These are phyloP conservation scores for Ornithoptera alexandrae DNA, from an alignment of 2,888 invertebrate genomes.

Conservation along the genomic window DNA sequence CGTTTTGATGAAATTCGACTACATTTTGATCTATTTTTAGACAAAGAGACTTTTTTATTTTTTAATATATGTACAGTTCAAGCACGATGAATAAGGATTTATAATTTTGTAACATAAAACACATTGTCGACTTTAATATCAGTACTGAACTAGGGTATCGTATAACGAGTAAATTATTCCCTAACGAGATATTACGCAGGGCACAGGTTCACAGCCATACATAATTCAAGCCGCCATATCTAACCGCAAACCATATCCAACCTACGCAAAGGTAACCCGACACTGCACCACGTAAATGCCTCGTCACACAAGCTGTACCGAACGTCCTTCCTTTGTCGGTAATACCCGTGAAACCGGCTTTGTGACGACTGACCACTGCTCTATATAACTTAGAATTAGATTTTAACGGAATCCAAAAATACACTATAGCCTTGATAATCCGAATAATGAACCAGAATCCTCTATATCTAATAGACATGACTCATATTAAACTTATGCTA, in stretches of 20 bases:
- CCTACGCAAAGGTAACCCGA: conserved; percentile 40
- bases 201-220: conserved; percentile 16
- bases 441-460: neutral
- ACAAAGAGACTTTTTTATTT: neutral
- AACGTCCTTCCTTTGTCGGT: conserved; percentile 42
- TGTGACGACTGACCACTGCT: conserved; percentile 31
- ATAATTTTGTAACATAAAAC: neutral
- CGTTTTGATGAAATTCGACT: neutral
- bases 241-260: conserved; percentile 16
- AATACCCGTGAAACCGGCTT: conserved; percentile 47
- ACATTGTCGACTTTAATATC: neutral
- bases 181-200: neutral
- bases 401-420: neutral
- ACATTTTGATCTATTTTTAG: conserved; percentile 8
- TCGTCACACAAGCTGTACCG: conserved; percentile 35
- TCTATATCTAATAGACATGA: neutral
- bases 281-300: conserved; percentile 38
- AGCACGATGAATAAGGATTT: too few species aligned
- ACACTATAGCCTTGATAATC: neutral
- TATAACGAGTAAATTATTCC: conserved; percentile 1
- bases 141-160: neutral
- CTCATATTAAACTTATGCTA: neutral
- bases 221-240: conserved; percentile 18
- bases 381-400: conserved; percentile 28
- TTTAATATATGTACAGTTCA: neutral